Base-by-base conservation (phyloP, 2,888 invertebrate genomes). In the Plebejus anna region DNA sequence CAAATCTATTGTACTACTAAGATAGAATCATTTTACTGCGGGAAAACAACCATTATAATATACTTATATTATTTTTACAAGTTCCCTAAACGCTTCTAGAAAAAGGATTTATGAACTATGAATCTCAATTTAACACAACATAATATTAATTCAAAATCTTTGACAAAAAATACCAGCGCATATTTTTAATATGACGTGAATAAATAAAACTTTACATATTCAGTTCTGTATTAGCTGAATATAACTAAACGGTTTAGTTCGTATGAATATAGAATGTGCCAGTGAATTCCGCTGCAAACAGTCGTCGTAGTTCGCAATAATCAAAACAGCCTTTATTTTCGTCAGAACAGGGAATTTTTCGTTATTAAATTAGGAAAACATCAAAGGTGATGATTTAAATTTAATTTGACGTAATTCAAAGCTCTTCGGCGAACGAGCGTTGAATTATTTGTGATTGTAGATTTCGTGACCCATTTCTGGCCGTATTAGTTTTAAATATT, bases 291-390 rank as follows among this genome's bases (percentile, higher is more conserved):
- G 66, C 75, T 70, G 76, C 72, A 61, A 76, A 76, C 76, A 78
- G 76, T 77, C 70, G 76, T 70, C 72, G 76, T 73, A 76, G 76
- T 78, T 76, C 28, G 75, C 76, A 78, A 75, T 78, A 78, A 77
- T 78, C 77, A 76, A 70, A 70, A 76, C 75, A 75, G n/a, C 16
- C 16, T 55, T 72, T 51, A 22, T 72, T 47, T 71, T 71, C 66
- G 13, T 66, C 32, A 5, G 4, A 32, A 32, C 36, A 36, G 16
- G 13, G 32, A 5, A 5, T 36, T 36, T 71, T 72, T 47, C 13
- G n/a, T n/a, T 71, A 47, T 72, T 72, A 72, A 72, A 72, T 72
- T 71, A 71, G 47, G 72, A 42, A 47, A 72, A 72, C 72, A 47
- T 42, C 72, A 72, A 72, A 72, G 72, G 72, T 22, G 47, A 22